Evolutionary conservation across 1,140 invertebrate species (phyloP).

Genomic region (Hestina assimilis): DNA sequence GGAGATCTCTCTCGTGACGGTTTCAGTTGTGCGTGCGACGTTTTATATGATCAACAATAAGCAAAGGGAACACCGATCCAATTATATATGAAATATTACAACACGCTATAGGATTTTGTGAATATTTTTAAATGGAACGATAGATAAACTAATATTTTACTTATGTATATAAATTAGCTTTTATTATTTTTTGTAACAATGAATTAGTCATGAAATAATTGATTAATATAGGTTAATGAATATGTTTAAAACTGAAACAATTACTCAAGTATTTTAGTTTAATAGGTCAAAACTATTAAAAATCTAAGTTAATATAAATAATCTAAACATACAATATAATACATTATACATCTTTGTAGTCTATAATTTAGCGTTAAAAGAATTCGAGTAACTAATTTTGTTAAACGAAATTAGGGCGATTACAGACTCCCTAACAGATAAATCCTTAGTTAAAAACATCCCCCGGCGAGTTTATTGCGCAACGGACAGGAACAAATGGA

Average conservation of each 20-base stretch:
- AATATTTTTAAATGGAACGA: no score
- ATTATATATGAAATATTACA: not conserved
- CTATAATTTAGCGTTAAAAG: slow-evolving; percentile 50
- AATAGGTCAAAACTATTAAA: not conserved
- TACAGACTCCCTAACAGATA: slow-evolving; percentile 59
- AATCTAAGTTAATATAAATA: not conserved
- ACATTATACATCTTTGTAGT: slow-evolving; percentile 4
- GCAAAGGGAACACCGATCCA: slow-evolving; percentile 9
- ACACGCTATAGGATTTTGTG: not conserved
- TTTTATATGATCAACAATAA: slow-evolving; percentile 71
- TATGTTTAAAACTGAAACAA: no score
- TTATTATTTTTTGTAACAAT: no score
- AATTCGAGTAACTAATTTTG: slow-evolving; percentile 53
- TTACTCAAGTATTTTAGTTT: no score
- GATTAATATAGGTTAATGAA: not conserved
- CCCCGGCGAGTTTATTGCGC: slow-evolving; percentile 66
- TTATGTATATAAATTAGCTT: no score
- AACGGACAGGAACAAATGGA: slow-evolving; percentile 73
- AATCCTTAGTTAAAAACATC: slow-evolving; percentile 70
- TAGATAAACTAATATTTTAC: no score
- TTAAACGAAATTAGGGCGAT: slow-evolving; percentile 55
- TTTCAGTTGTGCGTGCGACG: slow-evolving; percentile 68
- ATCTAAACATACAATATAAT: not conserved
- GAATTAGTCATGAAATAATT: no score
- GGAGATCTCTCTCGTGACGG: slow-evolving; percentile 71